Percentiles rank a stretch among this genome's conserved stretches.
phyloP scores from a whole-genome alignment of 2,797 vertebrate species.

The Danio jaintianensis region DNA sequence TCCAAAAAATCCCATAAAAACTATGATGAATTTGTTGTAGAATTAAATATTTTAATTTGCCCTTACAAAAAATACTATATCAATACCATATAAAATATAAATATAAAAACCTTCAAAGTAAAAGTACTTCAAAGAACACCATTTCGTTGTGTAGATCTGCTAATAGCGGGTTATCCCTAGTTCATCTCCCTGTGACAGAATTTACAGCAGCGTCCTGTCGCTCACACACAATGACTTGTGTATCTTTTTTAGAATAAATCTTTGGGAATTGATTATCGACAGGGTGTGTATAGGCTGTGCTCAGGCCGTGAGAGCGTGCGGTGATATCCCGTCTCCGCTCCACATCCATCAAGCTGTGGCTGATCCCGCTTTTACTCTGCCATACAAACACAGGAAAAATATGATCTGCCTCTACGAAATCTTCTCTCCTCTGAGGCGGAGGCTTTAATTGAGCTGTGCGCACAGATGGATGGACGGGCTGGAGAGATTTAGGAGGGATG shows the following conservation, averaged over 20 bases:
- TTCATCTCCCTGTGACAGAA: background rate
- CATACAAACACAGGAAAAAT: conserved; percentile 30
- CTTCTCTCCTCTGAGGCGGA: conserved; percentile 55
- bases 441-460: conserved; percentile 76
- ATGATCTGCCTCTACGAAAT: conserved; percentile 36
- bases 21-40: background rate
- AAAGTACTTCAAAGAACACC: background rate
- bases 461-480: conserved; percentile 73
- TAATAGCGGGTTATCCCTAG: background rate
- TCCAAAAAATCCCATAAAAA: too few species aligned
- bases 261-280: conserved; percentile 29
- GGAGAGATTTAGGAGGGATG: conserved; percentile 68
- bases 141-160: background rate
- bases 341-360: background rate
- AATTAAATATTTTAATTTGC: background rate
- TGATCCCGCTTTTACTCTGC: conserved; percentile 5
- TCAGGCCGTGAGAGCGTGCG: conserved; percentile 5
- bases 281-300: conserved; percentile 15
- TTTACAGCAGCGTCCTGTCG: background rate
- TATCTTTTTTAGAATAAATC: conserved; percentile 32
- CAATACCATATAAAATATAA: background rate
- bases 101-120: background rate
- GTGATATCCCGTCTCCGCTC: conserved; percentile 21
- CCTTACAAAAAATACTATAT: background rate
- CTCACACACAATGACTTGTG: conserved; percentile 17